Percentiles rank a stretch among this genome's conserved stretches.
Evolutionary conservation across 2,113 vertebrate genomes (phyloP).

Genomic region (Odocoileus virginianus): DNA sequence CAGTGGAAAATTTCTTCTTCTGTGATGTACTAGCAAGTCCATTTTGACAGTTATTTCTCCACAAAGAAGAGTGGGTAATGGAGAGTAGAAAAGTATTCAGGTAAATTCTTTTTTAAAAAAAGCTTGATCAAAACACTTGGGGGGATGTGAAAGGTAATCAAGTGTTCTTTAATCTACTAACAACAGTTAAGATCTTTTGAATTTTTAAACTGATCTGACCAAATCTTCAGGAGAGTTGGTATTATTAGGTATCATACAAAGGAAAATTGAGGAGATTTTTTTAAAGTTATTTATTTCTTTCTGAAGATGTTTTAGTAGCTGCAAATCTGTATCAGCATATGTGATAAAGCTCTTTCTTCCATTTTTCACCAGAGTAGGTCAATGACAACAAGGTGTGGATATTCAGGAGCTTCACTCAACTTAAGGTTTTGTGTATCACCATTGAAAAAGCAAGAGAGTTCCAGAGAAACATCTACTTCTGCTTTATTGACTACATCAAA

Average conservation of each 20-base stretch:
- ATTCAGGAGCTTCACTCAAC: background rate
- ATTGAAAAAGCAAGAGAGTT: background rate
- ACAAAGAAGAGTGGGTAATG: background rate
- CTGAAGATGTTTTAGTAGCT: background rate
- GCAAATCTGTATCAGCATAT: background rate
- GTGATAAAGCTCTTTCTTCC: background rate
- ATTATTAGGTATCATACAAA: background rate
- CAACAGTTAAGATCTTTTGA: background rate
- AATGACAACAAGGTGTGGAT: background rate
- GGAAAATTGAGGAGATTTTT: background rate
- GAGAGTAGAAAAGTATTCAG: background rate
- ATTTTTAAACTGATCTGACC: background rate
- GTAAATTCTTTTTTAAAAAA: background rate
- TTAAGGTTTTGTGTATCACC: background rate
- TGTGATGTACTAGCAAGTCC: background rate
- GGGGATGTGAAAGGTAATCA: background rate
- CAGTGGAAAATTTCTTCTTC: background rate
- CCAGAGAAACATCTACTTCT: background rate
- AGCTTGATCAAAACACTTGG: slow-evolving; percentile 16
- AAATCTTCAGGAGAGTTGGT: background rate
- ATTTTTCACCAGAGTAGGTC: background rate
- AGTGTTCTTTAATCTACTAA: background rate
- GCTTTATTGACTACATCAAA: background rate
- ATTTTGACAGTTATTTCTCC: slow-evolving; percentile 9
- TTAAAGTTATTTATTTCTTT: background rate